Conservation (phyloP, 2,888 invertebrate genomes). For the Leptinotarsa haldemani region DNA sequence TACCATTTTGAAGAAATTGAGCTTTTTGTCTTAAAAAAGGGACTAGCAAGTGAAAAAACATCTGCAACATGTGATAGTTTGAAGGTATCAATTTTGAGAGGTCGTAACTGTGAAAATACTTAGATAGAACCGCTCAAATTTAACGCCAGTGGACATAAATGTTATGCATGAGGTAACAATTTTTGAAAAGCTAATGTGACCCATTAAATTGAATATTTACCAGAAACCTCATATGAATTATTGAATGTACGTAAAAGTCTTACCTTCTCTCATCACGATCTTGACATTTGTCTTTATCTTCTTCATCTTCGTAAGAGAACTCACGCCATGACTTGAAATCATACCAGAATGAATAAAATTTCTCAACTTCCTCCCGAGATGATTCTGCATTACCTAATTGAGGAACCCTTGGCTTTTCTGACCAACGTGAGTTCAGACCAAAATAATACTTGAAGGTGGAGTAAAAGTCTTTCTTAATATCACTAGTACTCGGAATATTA, state of each 20-base stretch:
- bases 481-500: slow-evolving; percentile 79
- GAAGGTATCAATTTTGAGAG: too few species aligned
- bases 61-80: too few species aligned
- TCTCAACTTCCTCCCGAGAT: slow-evolving; percentile 86
- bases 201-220: not conserved
- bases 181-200: not conserved
- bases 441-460: slow-evolving; percentile 76
- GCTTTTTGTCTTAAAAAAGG: too few species aligned
- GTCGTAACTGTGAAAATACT: too few species aligned
- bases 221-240: not conserved
- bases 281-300: slow-evolving; percentile 97
- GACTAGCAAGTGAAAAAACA: too few species aligned
- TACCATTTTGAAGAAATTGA: too few species aligned
- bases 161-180: too few species aligned
- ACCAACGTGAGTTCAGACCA: slow-evolving; percentile 89
- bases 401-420: slow-evolving; percentile 88
- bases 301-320: slow-evolving; percentile 98
- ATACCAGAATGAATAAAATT: slow-evolving; percentile 98
- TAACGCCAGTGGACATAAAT: too few species aligned
- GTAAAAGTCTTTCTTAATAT: slow-evolving; percentile 85
- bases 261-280: slow-evolving; percentile 91
- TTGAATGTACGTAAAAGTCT: slow-evolving; percentile 1
- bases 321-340: slow-evolving; percentile 99
- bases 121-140: too few species aligned
- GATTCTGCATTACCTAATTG: slow-evolving; percentile 80